A percentile compares a stretch with the other conserved stretches of the same genome.
These are phyloP conservation scores for Neotoxoptera formosana DNA, from an alignment of 1,140 invertebrate genomes.

Conservation along the genomic window DNA sequence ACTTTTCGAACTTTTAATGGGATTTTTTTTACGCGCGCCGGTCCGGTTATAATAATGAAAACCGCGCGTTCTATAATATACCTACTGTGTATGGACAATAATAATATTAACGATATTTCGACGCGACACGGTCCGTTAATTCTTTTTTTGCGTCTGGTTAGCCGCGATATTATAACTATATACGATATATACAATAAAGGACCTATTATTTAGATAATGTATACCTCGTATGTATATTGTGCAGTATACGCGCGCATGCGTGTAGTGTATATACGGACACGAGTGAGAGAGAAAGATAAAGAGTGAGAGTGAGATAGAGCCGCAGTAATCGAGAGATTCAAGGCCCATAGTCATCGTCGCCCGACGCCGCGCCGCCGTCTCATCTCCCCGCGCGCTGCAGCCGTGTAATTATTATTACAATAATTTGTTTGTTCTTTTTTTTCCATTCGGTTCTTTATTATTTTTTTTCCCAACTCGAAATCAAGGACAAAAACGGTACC, in stretches of 20 bases:
- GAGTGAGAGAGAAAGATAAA: neutral
- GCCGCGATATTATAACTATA: neutral
- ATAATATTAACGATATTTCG: constrained; percentile 19
- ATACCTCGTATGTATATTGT: neutral
- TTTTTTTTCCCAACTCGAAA: neutral
- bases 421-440: constrained; percentile 30
- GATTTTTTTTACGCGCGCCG: neutral
- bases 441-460: constrained; percentile 24
- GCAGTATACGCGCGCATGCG: neutral
- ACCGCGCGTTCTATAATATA: neutral
- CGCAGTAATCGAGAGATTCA: constrained; percentile 36
- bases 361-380: neutral
- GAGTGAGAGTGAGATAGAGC: neutral
- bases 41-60: constrained; percentile 18
- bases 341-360: constrained; percentile 16
- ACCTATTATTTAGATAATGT: neutral
- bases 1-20: constrained; percentile 24
- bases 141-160: constrained; percentile 47
- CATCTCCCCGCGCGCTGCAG: neutral
- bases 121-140: constrained; percentile 38
- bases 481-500: constrained; percentile 35
- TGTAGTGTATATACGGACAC: neutral
- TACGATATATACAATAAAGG: neutral
- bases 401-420: constrained; percentile 51
- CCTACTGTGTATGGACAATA: neutral